phyloP scores from a whole-genome alignment of 2,113 vertebrate species.

The Psammodynastes pulverulentus region DNA sequence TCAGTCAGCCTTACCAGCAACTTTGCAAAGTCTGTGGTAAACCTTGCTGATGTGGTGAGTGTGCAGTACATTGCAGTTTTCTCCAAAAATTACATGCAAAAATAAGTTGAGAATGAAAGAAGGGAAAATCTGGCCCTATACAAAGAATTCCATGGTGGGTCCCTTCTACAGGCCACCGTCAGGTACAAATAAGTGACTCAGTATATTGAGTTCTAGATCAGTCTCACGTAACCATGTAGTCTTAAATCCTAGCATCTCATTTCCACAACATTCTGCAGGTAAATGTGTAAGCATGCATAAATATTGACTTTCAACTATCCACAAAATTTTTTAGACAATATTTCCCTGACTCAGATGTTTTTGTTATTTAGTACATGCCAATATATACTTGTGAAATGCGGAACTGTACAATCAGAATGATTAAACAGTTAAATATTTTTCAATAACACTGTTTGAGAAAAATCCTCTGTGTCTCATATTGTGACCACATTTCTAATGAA shows the following conservation, averaged over 20 bases:
- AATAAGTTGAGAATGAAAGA: background rate
- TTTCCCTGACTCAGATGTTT: background rate
- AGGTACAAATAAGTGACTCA: background rate
- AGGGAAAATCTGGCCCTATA: background rate
- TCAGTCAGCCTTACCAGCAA: conserved; percentile 89
- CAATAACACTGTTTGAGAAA: background rate
- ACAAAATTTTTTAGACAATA: background rate
- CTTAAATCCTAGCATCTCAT: background rate
- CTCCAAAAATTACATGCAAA: background rate
- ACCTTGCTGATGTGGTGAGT: conserved; percentile 91
- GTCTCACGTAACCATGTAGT: background rate
- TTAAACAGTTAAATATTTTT: background rate
- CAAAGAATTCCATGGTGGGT: background rate
- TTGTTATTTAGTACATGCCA: background rate
- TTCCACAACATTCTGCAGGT: background rate
- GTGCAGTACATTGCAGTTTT: accelerated
- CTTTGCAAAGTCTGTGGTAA: conserved; percentile 95
- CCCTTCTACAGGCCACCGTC: background rate
- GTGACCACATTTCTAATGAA: background rate
- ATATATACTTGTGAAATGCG: background rate
- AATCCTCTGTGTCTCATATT: background rate
- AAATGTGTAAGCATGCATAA: background rate
- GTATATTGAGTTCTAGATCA: background rate
- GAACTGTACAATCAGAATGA: background rate
- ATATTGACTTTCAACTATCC: background rate